Evolutionary conservation across 2,888 invertebrate genomes (phyloP), one percentile per base, ranked within the genome.

Genomic region (Folsomia candida): DNA sequence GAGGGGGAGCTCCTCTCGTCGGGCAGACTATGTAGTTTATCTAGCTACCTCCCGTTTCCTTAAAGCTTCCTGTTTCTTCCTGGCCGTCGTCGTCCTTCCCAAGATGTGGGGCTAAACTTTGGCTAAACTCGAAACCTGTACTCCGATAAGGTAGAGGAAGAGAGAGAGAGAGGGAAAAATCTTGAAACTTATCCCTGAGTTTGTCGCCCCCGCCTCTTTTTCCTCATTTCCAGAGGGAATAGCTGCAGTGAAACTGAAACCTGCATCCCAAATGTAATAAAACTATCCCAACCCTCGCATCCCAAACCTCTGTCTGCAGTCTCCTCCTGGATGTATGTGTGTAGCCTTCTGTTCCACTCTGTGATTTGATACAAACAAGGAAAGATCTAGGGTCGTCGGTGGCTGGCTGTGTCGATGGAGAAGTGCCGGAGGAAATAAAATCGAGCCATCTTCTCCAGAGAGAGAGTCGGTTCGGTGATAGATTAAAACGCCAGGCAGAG

Each of bases 151-250:
- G 14, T 37, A 37, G 37, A 37, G 6, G 6, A 37, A 37, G 14
- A 37, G 14, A 37, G 37, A n/a, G n/a, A 37, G 37, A 14, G 14
- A 4, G 37, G 37, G 37, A 37, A 37, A 37, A 9, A 37, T 37
- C 4, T 37, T 14, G 6, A 37, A 6, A 57, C n/a, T 9, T 4
- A 57, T n/a, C 20, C 9, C 4, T 57, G 57, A 22, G n/a, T 57
- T 57, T 57, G 57, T 57, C 57, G 57, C 57, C 57, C 22, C 57
- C 57, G 6, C 57, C 57, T 57, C n/a, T 9, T 37, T 37, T 37
- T 14, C 57, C 57, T 57, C n/a, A 37, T 37, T 37, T 37, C 37
- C 37, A 37, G 22, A 57, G 57, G 57, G 57, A 57, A 57, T 57
- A 20, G 20, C 37, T 37, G 37, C 37, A 37, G 37, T 37, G 37